Conservation (phyloP, 2,888 invertebrate species). For the Panopea generosa region DNA sequence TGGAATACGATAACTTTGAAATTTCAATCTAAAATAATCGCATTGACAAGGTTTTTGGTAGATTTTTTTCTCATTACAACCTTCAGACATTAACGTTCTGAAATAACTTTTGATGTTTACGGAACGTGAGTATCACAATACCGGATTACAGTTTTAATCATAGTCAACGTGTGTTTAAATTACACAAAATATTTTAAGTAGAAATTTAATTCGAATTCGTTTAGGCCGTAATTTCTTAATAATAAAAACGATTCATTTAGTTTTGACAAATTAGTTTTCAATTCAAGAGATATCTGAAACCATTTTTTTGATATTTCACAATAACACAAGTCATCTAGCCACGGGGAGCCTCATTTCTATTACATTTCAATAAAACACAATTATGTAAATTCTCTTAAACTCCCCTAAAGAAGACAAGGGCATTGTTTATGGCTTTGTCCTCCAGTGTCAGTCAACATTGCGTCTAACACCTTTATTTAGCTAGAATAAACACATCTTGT, state of each 20-base stretch:
- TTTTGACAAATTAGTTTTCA: conserved; percentile 37
- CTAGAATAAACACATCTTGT: not conserved
- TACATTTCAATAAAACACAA: conserved; percentile 17
- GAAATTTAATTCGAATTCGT: not conserved
- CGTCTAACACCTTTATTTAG: conserved; percentile 11
- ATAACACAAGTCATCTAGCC: conserved; percentile 1
- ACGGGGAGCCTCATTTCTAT: not conserved
- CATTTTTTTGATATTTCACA: conserved; percentile 45
- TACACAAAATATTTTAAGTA: not conserved
- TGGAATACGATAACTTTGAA: too few species aligned
- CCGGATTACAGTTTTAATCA: conserved; percentile 9
- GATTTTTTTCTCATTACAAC: too few species aligned
- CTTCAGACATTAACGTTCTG: not conserved
- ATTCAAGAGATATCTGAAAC: conserved; percentile 45
- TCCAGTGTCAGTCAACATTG: conserved; percentile 8
- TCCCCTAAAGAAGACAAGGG: conserved; percentile 1
- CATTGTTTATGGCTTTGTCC: conserved; percentile 12
- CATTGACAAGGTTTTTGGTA: too few species aligned
- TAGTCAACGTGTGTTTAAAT: not conserved
- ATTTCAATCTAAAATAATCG: too few species aligned
- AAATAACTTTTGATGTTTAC: conserved; percentile 15
- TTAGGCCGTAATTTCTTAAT: not conserved
- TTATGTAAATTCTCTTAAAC: conserved; percentile 13
- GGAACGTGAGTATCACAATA: conserved; percentile 23
- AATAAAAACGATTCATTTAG: not conserved